Evolutionary conservation across 2,113 vertebrate species (phyloP), one percentile per base, ranked within the genome.

Genomic region (Strix uralensis): DNA sequence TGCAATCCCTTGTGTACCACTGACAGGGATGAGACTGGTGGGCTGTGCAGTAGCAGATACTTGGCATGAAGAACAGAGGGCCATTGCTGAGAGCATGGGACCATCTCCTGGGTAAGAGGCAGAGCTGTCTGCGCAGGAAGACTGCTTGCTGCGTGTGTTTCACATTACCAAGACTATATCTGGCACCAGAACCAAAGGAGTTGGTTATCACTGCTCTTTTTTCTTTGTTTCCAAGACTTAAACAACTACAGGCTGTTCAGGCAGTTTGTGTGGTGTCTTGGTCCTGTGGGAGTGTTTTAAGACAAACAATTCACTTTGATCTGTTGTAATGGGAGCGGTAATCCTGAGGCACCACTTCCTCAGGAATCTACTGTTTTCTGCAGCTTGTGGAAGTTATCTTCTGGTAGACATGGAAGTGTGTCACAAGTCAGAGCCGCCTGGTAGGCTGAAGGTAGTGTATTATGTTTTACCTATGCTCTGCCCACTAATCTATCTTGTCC

Each of bases 271-370:
- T 88, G 91, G 90, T 91, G 87, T 9, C 81, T 91, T 71, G 51
- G 78, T 85, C 94, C 92, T 82, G 29, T 67, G 97, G 94, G 95
- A 97, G 51, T 80, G 49, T 89, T 95, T 23, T 26, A 20, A 90
- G 70, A 79, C 85, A 91, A 96, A 94, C 92, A 95, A 9, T 92
- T 93, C 36, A 21, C 96, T 96, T 97, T 96, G 94, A 95, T 96
- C 92, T 80, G 36, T 82, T 94, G 78, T 92, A 90, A 51, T 23
- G 54, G 82, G 70, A 96, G 66, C 27, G 2, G 66, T 93, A 92
- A 88, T 94, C 81, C 90, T 92, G 92, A 96, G 93, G 55, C 85
- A 92, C 66, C 12, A 11, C 59, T 92, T 93, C 95, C 92, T 81
- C 75, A 2, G 17, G 75, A 93, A 81, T 71, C 44, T 36, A 11